These are phyloP conservation scores for Corythornis vintsioides DNA, from an alignment of 2,113 vertebrate species.

Conservation along the genomic window DNA sequence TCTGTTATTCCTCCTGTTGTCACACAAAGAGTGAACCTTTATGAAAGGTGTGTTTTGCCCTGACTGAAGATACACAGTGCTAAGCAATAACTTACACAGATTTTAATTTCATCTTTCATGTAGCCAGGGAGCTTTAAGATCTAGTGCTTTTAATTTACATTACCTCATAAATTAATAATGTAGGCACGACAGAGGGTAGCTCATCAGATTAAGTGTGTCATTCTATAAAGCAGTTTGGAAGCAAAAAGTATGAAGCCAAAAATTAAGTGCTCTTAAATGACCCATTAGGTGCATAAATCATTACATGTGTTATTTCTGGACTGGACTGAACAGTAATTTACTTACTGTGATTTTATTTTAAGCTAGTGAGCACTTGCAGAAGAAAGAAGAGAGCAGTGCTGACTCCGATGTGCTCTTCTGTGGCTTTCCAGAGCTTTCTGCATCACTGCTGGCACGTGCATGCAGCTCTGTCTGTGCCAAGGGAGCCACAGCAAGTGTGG, in stretches of 20 bases:
- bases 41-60: background rate
- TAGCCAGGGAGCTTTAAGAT: conserved; percentile 41
- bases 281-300: conserved; percentile 41
- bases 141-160: conserved; percentile 68
- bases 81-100: background rate
- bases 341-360: conserved; percentile 60
- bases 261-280: background rate
- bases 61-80: background rate
- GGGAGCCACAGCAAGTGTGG: rapidly evolving
- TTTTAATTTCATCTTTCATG: conserved; percentile 24
- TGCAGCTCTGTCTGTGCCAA: rapidly evolving
- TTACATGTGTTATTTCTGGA: conserved; percentile 46
- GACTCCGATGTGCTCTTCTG: background rate
- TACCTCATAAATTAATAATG: conserved; percentile 68
- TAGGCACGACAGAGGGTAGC: conserved; percentile 12
- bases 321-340: conserved; percentile 30
- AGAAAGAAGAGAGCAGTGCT: background rate
- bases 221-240: conserved; percentile 46
- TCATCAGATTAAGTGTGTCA: conserved; percentile 50
- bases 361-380: background rate
- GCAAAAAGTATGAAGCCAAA: background rate
- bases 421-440: background rate
- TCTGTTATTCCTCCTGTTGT: background rate
- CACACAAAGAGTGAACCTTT: background rate
- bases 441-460: rapidly evolving